phyloP scores from a whole-genome alignment of 1,140 invertebrate genomes.

The Pseudomyrmex gracilis region DNA sequence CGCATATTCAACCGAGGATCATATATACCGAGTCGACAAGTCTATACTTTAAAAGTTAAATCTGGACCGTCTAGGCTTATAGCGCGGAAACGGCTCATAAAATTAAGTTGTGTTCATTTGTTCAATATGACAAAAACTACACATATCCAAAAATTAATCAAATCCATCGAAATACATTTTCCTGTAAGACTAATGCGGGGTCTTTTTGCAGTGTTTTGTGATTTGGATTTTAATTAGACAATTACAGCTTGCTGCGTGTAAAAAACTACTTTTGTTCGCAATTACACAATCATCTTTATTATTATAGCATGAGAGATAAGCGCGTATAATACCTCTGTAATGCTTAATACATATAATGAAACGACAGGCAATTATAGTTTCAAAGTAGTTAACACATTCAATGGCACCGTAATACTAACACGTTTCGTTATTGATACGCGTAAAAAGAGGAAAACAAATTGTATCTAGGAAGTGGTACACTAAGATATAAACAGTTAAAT shows the following conservation, averaged over 20 bases:
- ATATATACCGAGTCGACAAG: neutral
- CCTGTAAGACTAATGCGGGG: no score
- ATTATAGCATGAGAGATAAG: slow-evolving; percentile 15
- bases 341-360: neutral
- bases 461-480: neutral
- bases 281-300: slow-evolving; percentile 13
- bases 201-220: no score
- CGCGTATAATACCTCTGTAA: slow-evolving; percentile 11
- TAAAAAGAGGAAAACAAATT: slow-evolving; percentile 24
- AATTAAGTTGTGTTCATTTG: no score
- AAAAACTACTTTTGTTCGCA: neutral
- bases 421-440: slow-evolving; percentile 26
- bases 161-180: no score
- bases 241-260: no score
- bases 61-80: no score
- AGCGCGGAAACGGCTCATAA: no score
- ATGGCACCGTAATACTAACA: slow-evolving; percentile 10
- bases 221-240: no score
- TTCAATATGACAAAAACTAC: no score
- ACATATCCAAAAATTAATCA: no score
- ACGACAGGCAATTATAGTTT: slow-evolving; percentile 34
- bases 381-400: slow-evolving; percentile 39
- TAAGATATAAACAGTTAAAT: neutral
- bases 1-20: neutral
- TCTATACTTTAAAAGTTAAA: neutral